phyloP scores from a whole-genome alignment of 2,797 vertebrate genomes.

The Selene dorsalis region DNA sequence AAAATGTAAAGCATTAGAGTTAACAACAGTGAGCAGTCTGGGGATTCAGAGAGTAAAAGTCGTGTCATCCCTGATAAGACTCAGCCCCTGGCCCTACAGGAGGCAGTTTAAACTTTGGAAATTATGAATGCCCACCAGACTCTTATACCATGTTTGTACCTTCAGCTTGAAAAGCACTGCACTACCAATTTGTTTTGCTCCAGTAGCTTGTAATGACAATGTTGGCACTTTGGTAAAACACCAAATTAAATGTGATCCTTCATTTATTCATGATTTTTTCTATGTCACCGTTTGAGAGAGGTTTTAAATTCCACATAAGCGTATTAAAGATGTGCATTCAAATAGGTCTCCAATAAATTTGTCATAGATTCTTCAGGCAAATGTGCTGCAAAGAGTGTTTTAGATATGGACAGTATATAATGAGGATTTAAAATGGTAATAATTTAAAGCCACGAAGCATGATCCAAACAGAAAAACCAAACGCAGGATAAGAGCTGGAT shows the following conservation, averaged over 20 bases:
- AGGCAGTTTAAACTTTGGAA: slow-evolving; percentile 72
- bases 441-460: slow-evolving; percentile 16
- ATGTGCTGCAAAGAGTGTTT: slow-evolving; percentile 13
- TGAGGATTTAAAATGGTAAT: slow-evolving; percentile 24
- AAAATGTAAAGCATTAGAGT: slow-evolving; percentile 51
- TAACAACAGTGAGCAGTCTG: slow-evolving; percentile 63
- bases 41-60: slow-evolving; percentile 64
- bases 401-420: not conserved
- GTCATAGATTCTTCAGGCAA: slow-evolving; percentile 30
- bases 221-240: slow-evolving; percentile 63
- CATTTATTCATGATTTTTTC: slow-evolving; percentile 65
- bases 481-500: not conserved
- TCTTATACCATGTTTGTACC: slow-evolving; percentile 54
- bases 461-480: not conserved
- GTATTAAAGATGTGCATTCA: slow-evolving; percentile 32
- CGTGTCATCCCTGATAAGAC: slow-evolving; percentile 75
- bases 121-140: slow-evolving; percentile 72
- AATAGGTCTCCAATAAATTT: slow-evolving; percentile 25
- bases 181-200: slow-evolving; percentile 52
- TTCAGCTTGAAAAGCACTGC: slow-evolving; percentile 42
- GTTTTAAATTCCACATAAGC: slow-evolving; percentile 23
- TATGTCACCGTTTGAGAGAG: slow-evolving; percentile 4
- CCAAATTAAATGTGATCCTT: slow-evolving; percentile 67
- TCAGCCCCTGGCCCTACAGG: slow-evolving; percentile 68
- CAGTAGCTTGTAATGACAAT: slow-evolving; percentile 50